Base-by-base conservation (phyloP, 2,888 invertebrate genomes). In the Temnothorax ravouxi region DNA sequence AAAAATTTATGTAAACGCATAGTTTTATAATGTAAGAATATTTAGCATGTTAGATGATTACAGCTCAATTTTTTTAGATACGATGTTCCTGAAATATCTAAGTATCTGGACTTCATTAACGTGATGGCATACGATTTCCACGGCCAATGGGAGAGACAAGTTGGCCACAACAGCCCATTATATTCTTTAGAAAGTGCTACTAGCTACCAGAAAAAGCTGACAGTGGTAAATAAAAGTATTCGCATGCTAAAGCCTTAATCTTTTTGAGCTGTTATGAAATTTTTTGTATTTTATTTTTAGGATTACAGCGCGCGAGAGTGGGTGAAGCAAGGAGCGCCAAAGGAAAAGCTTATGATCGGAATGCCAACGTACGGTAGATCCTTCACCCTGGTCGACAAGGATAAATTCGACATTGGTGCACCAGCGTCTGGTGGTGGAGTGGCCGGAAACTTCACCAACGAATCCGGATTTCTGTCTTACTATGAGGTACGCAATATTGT, bases 41-140 rank as follows among this genome's bases (percentile, higher is more conserved):
- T 44, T 44, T 15, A 54, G 34, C 34, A 34, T 6, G 34, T 34
- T 34, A 25, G 1, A 56, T 4, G 6, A 62, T 69, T 66, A n/a
- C 64, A n/a, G 8, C 8, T 34, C 6, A 61, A 13, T 25, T 69
- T 64, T 64, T 61, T 15, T 88, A 96, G 96, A 8, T 99, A 99
- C 91, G 99, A 99, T 91, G 98, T 99, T 0, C 98, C 98, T 0
- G 99, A 99, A 95, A 98, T 99, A 88, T 97, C 98, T 5, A 99
- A 99, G 95, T 99, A 98, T 93, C 96, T 99, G 93, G 99, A 99
- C 95, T 98, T 98, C 93, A 98, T 99, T 94, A 99, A 98, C 94
- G 97, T 99, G 13, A 98, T 99, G 98, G 98, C 98, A 0, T 99
- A 99, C 93, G 99, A 99, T 94, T 99, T 99, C 96, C 98, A 98